phyloP scores from a whole-genome alignment of 2,888 invertebrate genomes.

The Eucriotettix oculatus region DNA sequence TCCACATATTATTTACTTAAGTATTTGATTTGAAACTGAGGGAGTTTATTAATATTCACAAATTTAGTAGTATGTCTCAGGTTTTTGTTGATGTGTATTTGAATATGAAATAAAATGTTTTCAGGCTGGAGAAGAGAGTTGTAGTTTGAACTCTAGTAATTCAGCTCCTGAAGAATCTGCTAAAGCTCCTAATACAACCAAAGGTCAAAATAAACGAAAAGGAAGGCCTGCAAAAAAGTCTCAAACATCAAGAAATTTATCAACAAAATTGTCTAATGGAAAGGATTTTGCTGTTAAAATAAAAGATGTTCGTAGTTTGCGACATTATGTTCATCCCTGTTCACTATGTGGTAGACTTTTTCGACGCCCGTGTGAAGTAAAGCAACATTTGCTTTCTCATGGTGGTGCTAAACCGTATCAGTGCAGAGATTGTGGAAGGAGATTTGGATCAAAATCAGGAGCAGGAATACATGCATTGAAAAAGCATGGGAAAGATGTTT shows the following conservation, averaged over 20 bases:
- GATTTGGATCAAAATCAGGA: slow-evolving; percentile 11
- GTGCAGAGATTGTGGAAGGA: slow-evolving; percentile 10
- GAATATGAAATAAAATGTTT: no score
- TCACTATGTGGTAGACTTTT: slow-evolving; percentile 10
- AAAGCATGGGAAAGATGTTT: slow-evolving; percentile 10
- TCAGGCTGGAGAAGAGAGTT: no score
- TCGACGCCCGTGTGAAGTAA: slow-evolving; percentile 11
- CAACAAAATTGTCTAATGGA: not conserved
- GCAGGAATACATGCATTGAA: slow-evolving; percentile 12
- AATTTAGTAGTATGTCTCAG: no score
- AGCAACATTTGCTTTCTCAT: slow-evolving; percentile 12
- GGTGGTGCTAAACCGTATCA: slow-evolving; percentile 11
- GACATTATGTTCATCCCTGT: slow-evolving; percentile 11
- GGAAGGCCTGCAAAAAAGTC: not conserved
- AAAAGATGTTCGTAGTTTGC: slow-evolving; percentile 6
- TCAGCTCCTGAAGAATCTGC: not conserved
- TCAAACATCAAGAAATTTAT: not conserved
- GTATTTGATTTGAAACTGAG: no score
- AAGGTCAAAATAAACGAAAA: not conserved
- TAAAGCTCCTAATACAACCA: not conserved
- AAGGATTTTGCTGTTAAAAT: slow-evolving; percentile 4
- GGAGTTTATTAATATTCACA: no score
- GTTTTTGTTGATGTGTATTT: no score
- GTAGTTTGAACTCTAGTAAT: no score
- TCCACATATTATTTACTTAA: no score